A percentile compares a stretch with the other conserved stretches of the same genome.
These are phyloP conservation scores for Palythoa caribaeorum DNA, from an alignment of 92 coral and sea anemone species.

Conservation along the genomic window DNA sequence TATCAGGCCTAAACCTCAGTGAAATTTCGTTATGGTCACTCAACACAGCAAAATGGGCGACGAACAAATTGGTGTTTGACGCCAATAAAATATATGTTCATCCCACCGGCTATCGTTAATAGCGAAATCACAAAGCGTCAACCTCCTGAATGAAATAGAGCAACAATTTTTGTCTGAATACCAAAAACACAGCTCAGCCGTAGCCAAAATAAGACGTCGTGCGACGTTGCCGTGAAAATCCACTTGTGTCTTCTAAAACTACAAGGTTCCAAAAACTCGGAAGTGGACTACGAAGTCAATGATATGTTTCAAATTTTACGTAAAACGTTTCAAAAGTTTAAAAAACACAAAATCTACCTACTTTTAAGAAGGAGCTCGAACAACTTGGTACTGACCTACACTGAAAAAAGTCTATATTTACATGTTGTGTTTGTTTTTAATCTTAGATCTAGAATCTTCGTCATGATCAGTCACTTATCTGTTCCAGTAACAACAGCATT, in stretches of 20 bases:
- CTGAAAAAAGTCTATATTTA: too few species aligned
- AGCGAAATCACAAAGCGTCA: conserved; percentile 9
- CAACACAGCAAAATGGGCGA: conserved; percentile 35
- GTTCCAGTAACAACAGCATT: too few species aligned
- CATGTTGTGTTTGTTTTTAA: too few species aligned
- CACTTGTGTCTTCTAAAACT: conserved; percentile 10
- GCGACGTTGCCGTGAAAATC: conserved; percentile 66
- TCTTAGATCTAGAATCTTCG: too few species aligned
- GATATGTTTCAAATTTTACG: too few species aligned
- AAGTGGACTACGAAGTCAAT: too few species aligned
- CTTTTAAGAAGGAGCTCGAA: too few species aligned
- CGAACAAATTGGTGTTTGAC: conserved; percentile 48
- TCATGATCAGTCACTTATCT: too few species aligned
- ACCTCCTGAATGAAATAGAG: neutral
- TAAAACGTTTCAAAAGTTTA: too few species aligned
- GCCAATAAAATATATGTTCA: conserved; percentile 61
- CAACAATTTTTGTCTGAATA: conserved; percentile 45
- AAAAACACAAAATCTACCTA: too few species aligned
- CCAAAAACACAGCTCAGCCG: conserved; percentile 64
- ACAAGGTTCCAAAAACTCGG: neutral
- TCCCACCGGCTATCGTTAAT: conserved; percentile 60
- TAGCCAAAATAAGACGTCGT: conserved; percentile 62
- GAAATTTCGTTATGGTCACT: conserved; percentile 57
- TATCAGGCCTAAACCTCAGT: conserved; percentile 55
- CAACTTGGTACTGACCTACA: too few species aligned